These are phyloP conservation scores for Sphaerophoria rueppellii DNA, from an alignment of 2,888 invertebrate genomes.

Conservation along the genomic window DNA sequence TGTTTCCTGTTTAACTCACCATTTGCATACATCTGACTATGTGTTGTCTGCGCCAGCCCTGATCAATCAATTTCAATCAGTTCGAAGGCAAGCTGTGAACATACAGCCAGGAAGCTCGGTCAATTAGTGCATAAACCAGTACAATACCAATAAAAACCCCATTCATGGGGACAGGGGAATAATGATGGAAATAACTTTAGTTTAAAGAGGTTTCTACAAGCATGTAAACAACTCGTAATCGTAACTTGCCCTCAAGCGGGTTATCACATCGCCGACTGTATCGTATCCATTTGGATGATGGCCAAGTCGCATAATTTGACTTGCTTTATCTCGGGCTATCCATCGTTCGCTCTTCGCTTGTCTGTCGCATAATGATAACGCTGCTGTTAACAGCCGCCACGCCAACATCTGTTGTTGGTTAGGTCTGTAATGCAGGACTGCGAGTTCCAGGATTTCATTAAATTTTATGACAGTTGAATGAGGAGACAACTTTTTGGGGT, in stretches of 20 bases:
- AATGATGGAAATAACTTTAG: background rate
- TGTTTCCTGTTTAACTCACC: background rate
- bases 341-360: slow-evolving; percentile 4
- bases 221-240: slow-evolving; percentile 4
- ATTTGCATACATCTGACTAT: slow-evolving; percentile 35
- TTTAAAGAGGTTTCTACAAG: slow-evolving; percentile 34
- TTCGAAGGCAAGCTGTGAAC: slow-evolving; percentile 33
- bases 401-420: background rate
- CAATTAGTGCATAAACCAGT: slow-evolving; percentile 50
- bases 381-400: slow-evolving; percentile 48
- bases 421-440: slow-evolving; percentile 14
- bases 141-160: slow-evolving; percentile 2
- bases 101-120: slow-evolving; percentile 25
- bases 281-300: slow-evolving; percentile 47
- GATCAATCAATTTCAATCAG: slow-evolving; percentile 68
- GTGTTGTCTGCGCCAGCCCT: slow-evolving; percentile 26
- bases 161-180: background rate
- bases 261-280: slow-evolving; percentile 28
- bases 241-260: slow-evolving; percentile 3
- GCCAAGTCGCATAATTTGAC: slow-evolving; percentile 59
- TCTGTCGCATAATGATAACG: slow-evolving; percentile 52
- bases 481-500: slow-evolving; percentile 15
- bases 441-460: slow-evolving; percentile 20
- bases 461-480: slow-evolving; percentile 41
- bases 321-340: slow-evolving; percentile 37